These are phyloP conservation scores for Lerema accius DNA, from an alignment of 1,140 invertebrate genomes.

Conservation along the genomic window DNA sequence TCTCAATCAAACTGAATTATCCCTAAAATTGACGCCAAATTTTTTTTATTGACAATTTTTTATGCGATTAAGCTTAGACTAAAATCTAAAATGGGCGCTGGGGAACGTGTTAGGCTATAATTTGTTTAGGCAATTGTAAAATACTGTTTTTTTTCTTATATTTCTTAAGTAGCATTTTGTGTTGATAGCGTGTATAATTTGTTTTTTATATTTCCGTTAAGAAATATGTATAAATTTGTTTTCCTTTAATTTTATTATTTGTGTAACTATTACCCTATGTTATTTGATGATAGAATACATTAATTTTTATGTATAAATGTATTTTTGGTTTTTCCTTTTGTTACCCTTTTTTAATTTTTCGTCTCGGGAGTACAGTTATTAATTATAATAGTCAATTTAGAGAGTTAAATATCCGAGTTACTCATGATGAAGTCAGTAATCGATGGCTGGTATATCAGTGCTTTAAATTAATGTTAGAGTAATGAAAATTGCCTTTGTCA, in stretches of 20 bases:
- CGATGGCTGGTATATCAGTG: constrained; percentile 34
- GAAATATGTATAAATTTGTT: constrained; percentile 82
- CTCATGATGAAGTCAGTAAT: too few relatives aligned
- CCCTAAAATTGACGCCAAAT: constrained; percentile 74
- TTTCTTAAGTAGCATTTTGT: constrained; percentile 73
- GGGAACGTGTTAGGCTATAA: constrained; percentile 48
- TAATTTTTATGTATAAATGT: constrained; percentile 81
- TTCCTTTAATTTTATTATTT: constrained; percentile 80
- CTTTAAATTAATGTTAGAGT: constrained; percentile 44
- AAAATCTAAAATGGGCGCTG: constrained; percentile 53
- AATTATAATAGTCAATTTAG: constrained; percentile 51
- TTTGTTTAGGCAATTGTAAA: constrained; percentile 72
- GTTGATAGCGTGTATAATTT: constrained; percentile 80
- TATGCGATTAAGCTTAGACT: constrained; percentile 40
- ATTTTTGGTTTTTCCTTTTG: constrained; percentile 67
- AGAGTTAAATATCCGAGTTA: constrained; percentile 4
- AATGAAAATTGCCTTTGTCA: constrained; percentile 50
- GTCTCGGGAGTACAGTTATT: too few relatives aligned
- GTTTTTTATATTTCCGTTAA: constrained; percentile 79
- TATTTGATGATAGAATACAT: constrained; percentile 81
- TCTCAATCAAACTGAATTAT: constrained; percentile 49
- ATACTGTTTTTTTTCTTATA: constrained; percentile 65
- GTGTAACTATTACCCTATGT: constrained; percentile 79
- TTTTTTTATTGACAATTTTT: constrained; percentile 61
- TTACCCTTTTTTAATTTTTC: constrained; percentile 51